Conservation (phyloP, 2,113 vertebrate species). For the mouse (Mus musculus) region DNA sequence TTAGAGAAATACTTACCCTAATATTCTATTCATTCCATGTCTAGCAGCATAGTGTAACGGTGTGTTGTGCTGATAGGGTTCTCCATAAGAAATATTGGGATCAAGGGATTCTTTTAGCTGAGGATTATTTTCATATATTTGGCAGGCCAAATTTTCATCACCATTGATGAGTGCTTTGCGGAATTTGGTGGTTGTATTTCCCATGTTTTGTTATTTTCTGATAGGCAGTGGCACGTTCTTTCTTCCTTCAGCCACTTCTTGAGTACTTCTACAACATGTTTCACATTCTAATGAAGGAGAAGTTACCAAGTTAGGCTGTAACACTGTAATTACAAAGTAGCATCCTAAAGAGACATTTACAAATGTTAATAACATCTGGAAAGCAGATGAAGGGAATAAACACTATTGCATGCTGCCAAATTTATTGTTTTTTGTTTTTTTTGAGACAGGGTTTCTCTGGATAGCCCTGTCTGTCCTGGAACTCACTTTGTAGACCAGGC, state of each 20-base stretch:
- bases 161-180: slow-evolving; percentile 98
- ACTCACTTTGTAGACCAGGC: no score
- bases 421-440: not conserved
- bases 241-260: slow-evolving; percentile 87
- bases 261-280: slow-evolving; percentile 87
- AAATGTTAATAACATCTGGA: slow-evolving; percentile 49
- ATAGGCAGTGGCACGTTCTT: slow-evolving; percentile 80
- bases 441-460: no score
- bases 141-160: slow-evolving; percentile 96
- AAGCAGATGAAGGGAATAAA: slow-evolving; percentile 21
- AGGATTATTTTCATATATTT: slow-evolving; percentile 97
- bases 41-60: slow-evolving; percentile 97
- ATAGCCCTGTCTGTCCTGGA: no score
- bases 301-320: slow-evolving; percentile 69
- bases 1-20: slow-evolving; percentile 90
- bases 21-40: slow-evolving; percentile 96
- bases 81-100: slow-evolving; percentile 98
- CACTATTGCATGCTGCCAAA: slow-evolving; percentile 37
- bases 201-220: slow-evolving; percentile 90
- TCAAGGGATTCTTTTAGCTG: slow-evolving; percentile 98
- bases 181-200: slow-evolving; percentile 99
- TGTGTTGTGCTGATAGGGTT: slow-evolving; percentile 99
- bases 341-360: slow-evolving; percentile 63
- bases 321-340: slow-evolving; percentile 50
- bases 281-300: slow-evolving; percentile 86